phyloP scores from a whole-genome alignment of 2,888 invertebrate genomes.

The Baccha elongata region DNA sequence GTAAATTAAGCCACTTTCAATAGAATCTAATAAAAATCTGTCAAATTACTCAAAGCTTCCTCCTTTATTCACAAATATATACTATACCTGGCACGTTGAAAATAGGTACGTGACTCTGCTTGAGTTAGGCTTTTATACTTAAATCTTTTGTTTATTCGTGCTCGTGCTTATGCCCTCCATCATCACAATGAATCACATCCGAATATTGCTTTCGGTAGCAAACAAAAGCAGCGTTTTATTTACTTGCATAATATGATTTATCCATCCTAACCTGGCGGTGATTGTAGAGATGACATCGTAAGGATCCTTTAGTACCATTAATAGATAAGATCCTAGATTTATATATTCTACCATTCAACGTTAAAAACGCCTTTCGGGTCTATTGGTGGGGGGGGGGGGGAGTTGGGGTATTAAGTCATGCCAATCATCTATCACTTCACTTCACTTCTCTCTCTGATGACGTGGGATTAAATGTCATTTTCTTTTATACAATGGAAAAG shows the following conservation, averaged over 20 bases:
- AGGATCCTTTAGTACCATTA: not conserved
- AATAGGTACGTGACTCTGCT: conserved; percentile 6
- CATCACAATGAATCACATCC: conserved; percentile 1
- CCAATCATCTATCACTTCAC: not conserved
- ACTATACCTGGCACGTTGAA: not conserved
- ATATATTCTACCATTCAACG: not conserved
- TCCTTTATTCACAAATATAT: not conserved
- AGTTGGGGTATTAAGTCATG: conserved; percentile 6
- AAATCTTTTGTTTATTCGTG: not conserved
- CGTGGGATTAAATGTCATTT: conserved; percentile 20
- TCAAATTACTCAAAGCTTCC: conserved; percentile 11
- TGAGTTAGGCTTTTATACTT: conserved; percentile 1
- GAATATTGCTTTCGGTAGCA: conserved; percentile 4
- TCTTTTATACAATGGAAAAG: not conserved
- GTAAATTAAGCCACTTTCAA: not conserved
- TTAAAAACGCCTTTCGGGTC: conserved; percentile 16
- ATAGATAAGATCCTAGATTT: conserved; percentile 1
- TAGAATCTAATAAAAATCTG: conserved; percentile 10
- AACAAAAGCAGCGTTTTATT: conserved; percentile 1
- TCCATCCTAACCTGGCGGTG: not conserved
- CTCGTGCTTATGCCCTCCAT: too few relatives aligned
- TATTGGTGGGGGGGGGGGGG: too few relatives aligned
- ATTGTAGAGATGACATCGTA: too few relatives aligned
- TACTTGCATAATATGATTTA: conserved; percentile 25
- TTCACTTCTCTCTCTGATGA: not conserved